Evolutionary conservation across 2,113 vertebrate genomes (phyloP).

Genomic region (Psilopogon haemacephalus): DNA sequence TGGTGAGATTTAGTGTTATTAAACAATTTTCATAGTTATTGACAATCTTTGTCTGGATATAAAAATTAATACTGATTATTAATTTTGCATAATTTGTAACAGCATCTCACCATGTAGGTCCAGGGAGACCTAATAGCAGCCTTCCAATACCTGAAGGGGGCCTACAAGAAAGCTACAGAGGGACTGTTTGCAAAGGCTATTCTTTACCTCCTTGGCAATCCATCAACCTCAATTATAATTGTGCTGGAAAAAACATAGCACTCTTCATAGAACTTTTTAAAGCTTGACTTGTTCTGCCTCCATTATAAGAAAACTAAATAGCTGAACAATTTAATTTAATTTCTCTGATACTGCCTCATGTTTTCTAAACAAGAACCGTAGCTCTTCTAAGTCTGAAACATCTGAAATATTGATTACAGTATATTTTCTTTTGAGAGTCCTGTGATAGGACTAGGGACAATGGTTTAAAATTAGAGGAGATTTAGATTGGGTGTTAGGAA

Average conservation of each 20-base stretch:
- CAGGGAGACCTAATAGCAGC: too few relatives aligned
- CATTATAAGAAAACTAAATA: slow-evolving; percentile 57
- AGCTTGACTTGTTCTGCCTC: slow-evolving; percentile 33
- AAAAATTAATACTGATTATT: too few relatives aligned
- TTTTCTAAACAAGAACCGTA: slow-evolving; percentile 58
- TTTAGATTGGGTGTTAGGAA: too few relatives aligned
- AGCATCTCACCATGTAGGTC: background rate
- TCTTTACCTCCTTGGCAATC: slow-evolving; percentile 25
- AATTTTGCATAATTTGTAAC: too few relatives aligned
- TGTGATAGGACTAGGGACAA: too few relatives aligned
- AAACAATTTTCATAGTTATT: too few relatives aligned
- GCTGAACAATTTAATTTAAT: slow-evolving; percentile 65
- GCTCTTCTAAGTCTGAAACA: slow-evolving; percentile 7
- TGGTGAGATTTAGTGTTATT: too few relatives aligned
- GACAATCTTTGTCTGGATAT: too few relatives aligned
- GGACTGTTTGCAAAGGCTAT: background rate
- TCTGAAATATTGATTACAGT: slow-evolving; percentile 43
- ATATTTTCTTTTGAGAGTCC: slow-evolving; percentile 29
- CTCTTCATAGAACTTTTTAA: slow-evolving; percentile 30
- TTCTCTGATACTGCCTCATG: slow-evolving; percentile 17
- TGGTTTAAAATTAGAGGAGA: too few relatives aligned
- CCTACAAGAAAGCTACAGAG: too few relatives aligned
- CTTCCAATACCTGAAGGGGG: too few relatives aligned
- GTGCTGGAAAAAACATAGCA: background rate
- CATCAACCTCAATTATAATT: slow-evolving; percentile 63